Evolutionary conservation across 2,113 vertebrate species (phyloP).

Genomic region (Meles meles): DNA sequence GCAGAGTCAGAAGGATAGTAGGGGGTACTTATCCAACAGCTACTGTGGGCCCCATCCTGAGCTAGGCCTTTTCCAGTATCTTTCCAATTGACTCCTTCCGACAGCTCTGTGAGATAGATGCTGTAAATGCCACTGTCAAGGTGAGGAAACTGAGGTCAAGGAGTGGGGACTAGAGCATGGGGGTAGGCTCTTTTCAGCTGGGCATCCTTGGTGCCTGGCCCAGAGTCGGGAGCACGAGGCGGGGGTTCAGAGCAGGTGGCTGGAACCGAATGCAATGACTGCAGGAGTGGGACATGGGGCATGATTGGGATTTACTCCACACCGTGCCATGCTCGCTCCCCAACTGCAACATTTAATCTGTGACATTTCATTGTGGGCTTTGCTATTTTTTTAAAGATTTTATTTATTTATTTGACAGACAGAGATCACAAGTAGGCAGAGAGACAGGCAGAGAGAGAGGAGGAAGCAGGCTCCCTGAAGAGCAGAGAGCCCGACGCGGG

Average conservation of each 20-base stretch:
- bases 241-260: background rate
- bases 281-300: background rate
- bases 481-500: too few species aligned
- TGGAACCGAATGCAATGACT: background rate
- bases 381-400: background rate
- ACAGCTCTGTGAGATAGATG: background rate
- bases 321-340: background rate
- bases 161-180: background rate
- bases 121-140: background rate
- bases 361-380: background rate
- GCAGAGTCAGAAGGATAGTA: background rate
- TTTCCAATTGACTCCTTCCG: background rate
- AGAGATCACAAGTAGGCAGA: too few species aligned
- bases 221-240: background rate
- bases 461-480: too few species aligned
- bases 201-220: background rate
- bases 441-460: too few species aligned
- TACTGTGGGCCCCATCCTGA: background rate
- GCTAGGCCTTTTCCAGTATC: background rate
- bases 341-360: background rate
- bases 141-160: background rate
- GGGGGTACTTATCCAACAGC: background rate
- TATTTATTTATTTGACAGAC: too few species aligned
- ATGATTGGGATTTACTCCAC: background rate
- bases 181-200: background rate